Conservation (phyloP, 2,888 invertebrate genomes). For the Trachelus troglodyta region DNA sequence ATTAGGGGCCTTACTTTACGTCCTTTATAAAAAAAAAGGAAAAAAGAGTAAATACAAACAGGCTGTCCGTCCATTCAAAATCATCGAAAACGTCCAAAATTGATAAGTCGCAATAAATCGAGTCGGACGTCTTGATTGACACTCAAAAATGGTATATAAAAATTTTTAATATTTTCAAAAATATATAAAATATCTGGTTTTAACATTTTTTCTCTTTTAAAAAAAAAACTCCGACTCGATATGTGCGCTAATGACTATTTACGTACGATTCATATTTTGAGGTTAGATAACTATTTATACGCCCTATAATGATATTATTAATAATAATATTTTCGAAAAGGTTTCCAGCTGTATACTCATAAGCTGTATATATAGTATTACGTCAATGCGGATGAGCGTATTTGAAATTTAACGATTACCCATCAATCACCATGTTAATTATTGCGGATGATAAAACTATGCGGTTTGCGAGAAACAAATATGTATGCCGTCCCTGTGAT, state of each 20-base stretch:
- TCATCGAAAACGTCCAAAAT: neutral
- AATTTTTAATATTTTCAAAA: neutral
- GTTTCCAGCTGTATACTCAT: neutral
- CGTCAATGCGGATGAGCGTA: neutral
- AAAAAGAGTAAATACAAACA: neutral
- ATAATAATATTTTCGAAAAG: slow-evolving; percentile 23
- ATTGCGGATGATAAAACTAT: neutral
- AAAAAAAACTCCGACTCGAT: neutral
- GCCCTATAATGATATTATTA: slow-evolving; percentile 24
- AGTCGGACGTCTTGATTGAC: neutral
- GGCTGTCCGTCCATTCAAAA: neutral
- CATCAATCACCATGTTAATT: neutral
- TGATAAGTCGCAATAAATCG: neutral
- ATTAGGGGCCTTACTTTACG: neutral
- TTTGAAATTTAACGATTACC: neutral
- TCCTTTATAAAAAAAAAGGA: neutral
- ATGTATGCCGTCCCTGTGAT: neutral
- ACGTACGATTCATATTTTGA: slow-evolving; percentile 26
- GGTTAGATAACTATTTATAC: slow-evolving; percentile 37
- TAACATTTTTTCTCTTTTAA: neutral
- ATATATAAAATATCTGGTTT: neutral
- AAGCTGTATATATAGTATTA: neutral
- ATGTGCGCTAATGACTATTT: slow-evolving; percentile 17
- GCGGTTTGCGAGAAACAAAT: neutral
- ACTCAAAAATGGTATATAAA: neutral